Evolutionary conservation across 2,888 invertebrate species (phyloP).

Genomic region (Agriopis marginaria): DNA sequence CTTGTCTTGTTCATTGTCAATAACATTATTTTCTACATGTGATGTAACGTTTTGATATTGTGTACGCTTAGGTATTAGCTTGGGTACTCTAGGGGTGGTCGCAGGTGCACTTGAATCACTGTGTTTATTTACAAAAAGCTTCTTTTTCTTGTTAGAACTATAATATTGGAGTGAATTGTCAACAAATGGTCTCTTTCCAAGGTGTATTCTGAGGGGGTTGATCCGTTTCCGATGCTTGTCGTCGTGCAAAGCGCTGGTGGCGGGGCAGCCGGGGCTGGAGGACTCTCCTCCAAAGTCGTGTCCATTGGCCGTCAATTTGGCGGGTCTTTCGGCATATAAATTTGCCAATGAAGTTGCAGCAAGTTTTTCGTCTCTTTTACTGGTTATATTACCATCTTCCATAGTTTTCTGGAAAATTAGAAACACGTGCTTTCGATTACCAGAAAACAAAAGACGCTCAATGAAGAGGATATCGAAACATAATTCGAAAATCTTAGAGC

Average conservation of each 20-base stretch:
- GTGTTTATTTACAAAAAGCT: constrained; percentile 64
- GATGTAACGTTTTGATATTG: constrained; percentile 74
- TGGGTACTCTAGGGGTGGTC: constrained; percentile 69
- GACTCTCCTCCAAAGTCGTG: constrained; percentile 69
- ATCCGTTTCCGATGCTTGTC: constrained; percentile 77
- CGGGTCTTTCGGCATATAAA: constrained; percentile 71
- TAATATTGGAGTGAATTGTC: constrained; percentile 74
- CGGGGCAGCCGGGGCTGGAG: constrained; percentile 56
- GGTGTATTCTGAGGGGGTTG: constrained; percentile 79
- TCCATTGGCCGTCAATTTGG: constrained; percentile 76
- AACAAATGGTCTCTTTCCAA: constrained; percentile 82
- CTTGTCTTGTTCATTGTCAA: constrained; percentile 75
- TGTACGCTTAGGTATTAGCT: constrained; percentile 74
- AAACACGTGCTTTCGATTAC: constrained; percentile 76
- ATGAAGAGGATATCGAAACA: constrained; percentile 77
- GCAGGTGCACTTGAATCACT: constrained; percentile 66
- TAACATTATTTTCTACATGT: constrained; percentile 57
- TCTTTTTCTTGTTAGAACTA: constrained; percentile 72
- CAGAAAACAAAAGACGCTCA: constrained; percentile 84
- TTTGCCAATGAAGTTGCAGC: constrained; percentile 68
- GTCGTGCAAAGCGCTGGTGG: constrained; percentile 58
- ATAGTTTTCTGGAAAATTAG: constrained; percentile 84
- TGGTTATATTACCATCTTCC: constrained; percentile 84
- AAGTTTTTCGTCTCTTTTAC: constrained; percentile 78
- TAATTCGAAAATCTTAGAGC: constrained; percentile 69